Evolutionary conservation across 1,140 invertebrate genomes (phyloP).

Genomic region (Formica selysi): DNA sequence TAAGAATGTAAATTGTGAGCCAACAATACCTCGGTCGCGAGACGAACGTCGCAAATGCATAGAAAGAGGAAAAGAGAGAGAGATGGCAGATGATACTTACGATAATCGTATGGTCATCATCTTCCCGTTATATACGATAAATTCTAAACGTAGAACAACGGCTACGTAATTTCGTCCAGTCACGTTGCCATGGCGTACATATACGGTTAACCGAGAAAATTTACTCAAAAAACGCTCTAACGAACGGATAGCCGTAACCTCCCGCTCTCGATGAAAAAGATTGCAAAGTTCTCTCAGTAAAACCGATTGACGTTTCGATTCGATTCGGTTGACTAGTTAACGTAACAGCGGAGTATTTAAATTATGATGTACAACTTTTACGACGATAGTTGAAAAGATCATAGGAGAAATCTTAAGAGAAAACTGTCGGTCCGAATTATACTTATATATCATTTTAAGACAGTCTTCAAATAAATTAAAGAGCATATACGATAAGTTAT

Average conservation of each 20-base stretch:
- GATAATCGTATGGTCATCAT: slow-evolving; percentile 75
- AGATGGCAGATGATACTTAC: slow-evolving; percentile 69
- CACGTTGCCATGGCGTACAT: slow-evolving; percentile 61
- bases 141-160: slow-evolving; percentile 75
- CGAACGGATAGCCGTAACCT: slow-evolving; percentile 35
- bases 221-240: slow-evolving; percentile 36
- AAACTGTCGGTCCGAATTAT: neutral
- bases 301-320: neutral
- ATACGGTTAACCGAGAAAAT: slow-evolving; percentile 43
- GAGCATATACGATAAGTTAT: neutral
- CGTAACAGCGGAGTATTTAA: neutral
- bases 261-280: slow-evolving; percentile 3
- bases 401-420: neutral
- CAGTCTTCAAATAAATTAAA: neutral
- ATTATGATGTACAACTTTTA: neutral
- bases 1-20: slow-evolving; percentile 70
- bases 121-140: slow-evolving; percentile 74
- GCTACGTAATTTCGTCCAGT: slow-evolving; percentile 71
- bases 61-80: slow-evolving; percentile 20
- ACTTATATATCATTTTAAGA: neutral
- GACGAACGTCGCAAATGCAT: slow-evolving; percentile 35
- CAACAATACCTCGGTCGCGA: slow-evolving; percentile 65
- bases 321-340: neutral
- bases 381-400: neutral
- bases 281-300: neutral